A percentile compares a stretch with the other conserved stretches of the same genome.
Evolutionary conservation across 2,888 invertebrate species (phyloP).

Genomic region (Atrina japonica): DNA sequence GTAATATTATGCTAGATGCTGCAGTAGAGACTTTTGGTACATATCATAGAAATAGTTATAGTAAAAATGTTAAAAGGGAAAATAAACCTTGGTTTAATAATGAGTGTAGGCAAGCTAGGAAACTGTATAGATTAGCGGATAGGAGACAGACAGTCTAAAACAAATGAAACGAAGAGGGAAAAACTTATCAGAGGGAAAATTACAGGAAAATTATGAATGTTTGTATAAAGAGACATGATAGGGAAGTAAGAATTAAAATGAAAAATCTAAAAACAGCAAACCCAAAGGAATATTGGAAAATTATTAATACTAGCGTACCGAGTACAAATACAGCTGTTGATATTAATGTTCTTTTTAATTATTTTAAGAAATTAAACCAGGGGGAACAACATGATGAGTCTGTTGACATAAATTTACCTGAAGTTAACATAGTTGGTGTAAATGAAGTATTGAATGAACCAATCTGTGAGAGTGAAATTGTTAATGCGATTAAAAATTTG

Average conservation of each 20-base stretch:
- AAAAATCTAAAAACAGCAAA: background rate
- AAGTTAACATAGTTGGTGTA: no score
- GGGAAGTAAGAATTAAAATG: background rate
- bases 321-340: background rate
- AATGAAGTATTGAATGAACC: no score
- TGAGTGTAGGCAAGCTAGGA: no score
- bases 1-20: no score
- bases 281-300: conserved; percentile 20
- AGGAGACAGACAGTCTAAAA: background rate
- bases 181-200: no score
- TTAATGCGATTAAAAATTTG: no score
- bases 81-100: no score
- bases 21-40: no score
- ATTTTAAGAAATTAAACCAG: conserved; percentile 27
- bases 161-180: background rate
- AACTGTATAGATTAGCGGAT: background rate
- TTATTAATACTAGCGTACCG: conserved; percentile 1
- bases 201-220: no score
- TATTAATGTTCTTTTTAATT: conserved; percentile 11
- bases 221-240: background rate
- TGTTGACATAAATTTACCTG: no score
- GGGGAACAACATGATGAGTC: background rate
- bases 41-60: background rate
- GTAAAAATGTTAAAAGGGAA: no score
- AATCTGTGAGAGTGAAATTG: no score